Conservation (phyloP, 2,797 vertebrate species). For the Tachyglossus aculeatus region DNA sequence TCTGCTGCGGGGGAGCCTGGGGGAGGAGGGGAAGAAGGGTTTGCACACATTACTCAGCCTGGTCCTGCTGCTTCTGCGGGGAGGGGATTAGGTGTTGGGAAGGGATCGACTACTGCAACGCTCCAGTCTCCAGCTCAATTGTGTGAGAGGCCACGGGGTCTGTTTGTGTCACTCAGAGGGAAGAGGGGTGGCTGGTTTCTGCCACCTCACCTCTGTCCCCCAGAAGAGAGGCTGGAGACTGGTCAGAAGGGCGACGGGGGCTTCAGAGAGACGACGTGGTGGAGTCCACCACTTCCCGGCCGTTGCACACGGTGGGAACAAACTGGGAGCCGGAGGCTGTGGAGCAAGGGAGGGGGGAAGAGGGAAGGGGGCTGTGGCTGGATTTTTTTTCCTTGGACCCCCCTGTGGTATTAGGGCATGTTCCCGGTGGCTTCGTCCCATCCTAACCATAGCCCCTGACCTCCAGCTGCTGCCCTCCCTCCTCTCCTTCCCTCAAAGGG, state of each 20-base stretch:
- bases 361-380: not conserved
- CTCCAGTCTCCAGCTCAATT: conserved; percentile 12
- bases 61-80: not conserved
- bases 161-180: too few relatives aligned
- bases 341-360: not conserved
- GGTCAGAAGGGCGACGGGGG: not conserved
- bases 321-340: conserved; percentile 89
- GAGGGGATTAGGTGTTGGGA: not conserved
- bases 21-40: not conserved
- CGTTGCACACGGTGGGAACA: conserved; percentile 95
- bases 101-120: conserved; percentile 24
- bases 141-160: not conserved
- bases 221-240: fast-evolving
- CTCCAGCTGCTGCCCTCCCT: not conserved
- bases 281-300: conserved; percentile 95
- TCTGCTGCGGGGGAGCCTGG: not conserved
- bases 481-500: not conserved
- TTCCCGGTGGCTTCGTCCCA: not conserved
- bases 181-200: not conserved
- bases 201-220: not conserved
- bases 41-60: too few relatives aligned
- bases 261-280: conserved; percentile 95
- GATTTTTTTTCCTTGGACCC: not conserved
- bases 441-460: not conserved
- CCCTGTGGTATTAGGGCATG: fast-evolving